phyloP scores from a whole-genome alignment of 2,113 vertebrate species.

The Rhabdornis inornatus region DNA sequence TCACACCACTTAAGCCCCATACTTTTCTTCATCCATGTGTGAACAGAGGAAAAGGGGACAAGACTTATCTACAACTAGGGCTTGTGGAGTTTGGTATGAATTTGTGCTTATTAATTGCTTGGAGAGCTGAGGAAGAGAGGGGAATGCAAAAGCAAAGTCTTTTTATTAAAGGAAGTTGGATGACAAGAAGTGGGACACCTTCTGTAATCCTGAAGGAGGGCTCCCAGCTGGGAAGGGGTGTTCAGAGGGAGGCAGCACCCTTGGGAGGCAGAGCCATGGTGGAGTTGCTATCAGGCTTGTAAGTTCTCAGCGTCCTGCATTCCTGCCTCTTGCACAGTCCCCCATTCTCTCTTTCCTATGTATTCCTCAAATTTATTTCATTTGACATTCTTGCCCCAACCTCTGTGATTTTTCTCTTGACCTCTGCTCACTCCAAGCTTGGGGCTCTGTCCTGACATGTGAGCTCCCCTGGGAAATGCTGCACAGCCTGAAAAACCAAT shows the following conservation, averaged over 20 bases:
- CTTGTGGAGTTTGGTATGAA: not conserved
- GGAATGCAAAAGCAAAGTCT: not conserved
- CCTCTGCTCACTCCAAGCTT: not conserved
- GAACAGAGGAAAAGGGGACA: not conserved
- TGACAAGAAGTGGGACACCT: not conserved
- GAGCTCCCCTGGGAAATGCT: not conserved
- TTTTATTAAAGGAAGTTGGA: not conserved
- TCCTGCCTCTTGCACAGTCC: not conserved
- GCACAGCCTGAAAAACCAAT: not conserved
- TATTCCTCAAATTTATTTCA: not conserved
- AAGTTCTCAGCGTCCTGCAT: not conserved
- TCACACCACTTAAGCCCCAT: not conserved
- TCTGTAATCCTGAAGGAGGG: not conserved
- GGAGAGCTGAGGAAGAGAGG: not conserved
- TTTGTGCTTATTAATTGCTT: constrained; percentile 15
- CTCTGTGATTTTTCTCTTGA: not conserved
- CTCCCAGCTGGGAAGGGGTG: not conserved
- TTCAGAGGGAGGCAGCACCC: not conserved
- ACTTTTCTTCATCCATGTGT: not conserved
- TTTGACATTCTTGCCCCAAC: not conserved
- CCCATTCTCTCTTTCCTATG: not conserved
- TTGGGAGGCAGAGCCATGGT: not conserved
- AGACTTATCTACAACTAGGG: not conserved
- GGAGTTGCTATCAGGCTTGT: not conserved
- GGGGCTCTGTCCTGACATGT: not conserved